These are phyloP conservation scores for Sparidentex hasta DNA, from an alignment of 2,797 vertebrate genomes.

Conservation along the genomic window DNA sequence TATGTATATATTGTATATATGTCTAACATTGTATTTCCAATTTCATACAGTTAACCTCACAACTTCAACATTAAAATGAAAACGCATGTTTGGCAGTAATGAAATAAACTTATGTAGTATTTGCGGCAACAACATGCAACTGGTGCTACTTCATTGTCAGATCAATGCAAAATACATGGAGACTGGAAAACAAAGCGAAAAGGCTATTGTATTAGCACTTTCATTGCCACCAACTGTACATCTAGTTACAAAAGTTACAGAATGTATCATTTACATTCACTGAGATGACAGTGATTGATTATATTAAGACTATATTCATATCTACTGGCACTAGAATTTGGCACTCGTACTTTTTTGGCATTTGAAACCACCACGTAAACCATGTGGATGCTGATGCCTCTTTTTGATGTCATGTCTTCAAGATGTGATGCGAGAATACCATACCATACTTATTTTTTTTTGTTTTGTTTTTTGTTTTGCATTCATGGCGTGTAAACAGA, in stretches of 20 bases:
- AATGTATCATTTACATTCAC: slow-evolving; percentile 88
- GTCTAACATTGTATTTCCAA: slow-evolving; percentile 80
- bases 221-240: slow-evolving; percentile 87
- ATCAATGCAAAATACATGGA: slow-evolving; percentile 80
- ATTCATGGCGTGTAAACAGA: slow-evolving; percentile 81
- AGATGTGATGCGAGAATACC: slow-evolving; percentile 76
- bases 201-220: slow-evolving; percentile 80
- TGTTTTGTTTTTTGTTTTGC: slow-evolving; percentile 62
- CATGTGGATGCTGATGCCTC: slow-evolving; percentile 75
- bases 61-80: slow-evolving; percentile 80
- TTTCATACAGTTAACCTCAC: slow-evolving; percentile 82
- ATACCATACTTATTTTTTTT: slow-evolving; percentile 55
- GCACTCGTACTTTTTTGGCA: slow-evolving; percentile 87
- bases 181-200: slow-evolving; percentile 76
- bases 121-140: slow-evolving; percentile 83
- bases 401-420: slow-evolving; percentile 74
- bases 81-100: slow-evolving; percentile 76
- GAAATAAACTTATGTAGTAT: slow-evolving; percentile 70
- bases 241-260: slow-evolving; percentile 87
- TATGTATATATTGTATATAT: slow-evolving; percentile 79
- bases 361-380: slow-evolving; percentile 74
- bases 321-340: slow-evolving; percentile 86
- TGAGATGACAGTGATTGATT: slow-evolving; percentile 86
- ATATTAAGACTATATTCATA: slow-evolving; percentile 85
- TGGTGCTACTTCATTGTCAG: slow-evolving; percentile 82